Evolutionary conservation across 2,797 vertebrate genomes (phyloP), one percentile per base, ranked within the genome.

Genomic region (Anniella stebbinsi): DNA sequence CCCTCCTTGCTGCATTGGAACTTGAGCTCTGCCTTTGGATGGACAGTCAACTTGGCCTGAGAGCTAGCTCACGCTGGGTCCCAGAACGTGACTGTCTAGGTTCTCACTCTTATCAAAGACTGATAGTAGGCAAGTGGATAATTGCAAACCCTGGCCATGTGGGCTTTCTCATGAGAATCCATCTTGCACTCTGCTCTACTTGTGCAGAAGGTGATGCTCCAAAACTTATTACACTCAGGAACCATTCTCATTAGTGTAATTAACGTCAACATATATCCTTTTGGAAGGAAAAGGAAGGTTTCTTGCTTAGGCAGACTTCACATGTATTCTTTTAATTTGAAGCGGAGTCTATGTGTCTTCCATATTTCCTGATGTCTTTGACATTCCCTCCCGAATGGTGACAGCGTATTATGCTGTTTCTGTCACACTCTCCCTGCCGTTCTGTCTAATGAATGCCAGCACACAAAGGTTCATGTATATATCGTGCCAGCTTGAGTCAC

Each of bases 361-460:
- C 75, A 72, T 89, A 92, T 96, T 90, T 80, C 36, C 84, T 87
- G 38, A 2, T 77, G 89, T 88, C 93, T 92, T 93, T 95, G 94
- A 92, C 83, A 92, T 93, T 84, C 87, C 88, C 17, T n/a, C 88
- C 80, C 75, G 94, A 80, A 88, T 86, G 80, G 88, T 95, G 96
- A 93, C 96, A 96, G 93, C 75, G 15, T 57, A 88, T 91, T 63
- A 18, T 38, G 78, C 86, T 88, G 93, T 92, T 95, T 94, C 94
- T 95, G 90, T 92, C 88, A 87, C 48, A 4, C 51, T 93, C 78
- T 92, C 11, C 6, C 88, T 92, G 4, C 3, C 0, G 30, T 18
- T 1, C 48, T 54, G 7, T 93, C 90, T 96, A 93, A 96, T 93
- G 92, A 95, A 90, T 84, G 85, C 83, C 57, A 38, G 92, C 89